Base-by-base conservation (phyloP, 2,888 invertebrate genomes). In the Aporophyla lueneburgensis region DNA sequence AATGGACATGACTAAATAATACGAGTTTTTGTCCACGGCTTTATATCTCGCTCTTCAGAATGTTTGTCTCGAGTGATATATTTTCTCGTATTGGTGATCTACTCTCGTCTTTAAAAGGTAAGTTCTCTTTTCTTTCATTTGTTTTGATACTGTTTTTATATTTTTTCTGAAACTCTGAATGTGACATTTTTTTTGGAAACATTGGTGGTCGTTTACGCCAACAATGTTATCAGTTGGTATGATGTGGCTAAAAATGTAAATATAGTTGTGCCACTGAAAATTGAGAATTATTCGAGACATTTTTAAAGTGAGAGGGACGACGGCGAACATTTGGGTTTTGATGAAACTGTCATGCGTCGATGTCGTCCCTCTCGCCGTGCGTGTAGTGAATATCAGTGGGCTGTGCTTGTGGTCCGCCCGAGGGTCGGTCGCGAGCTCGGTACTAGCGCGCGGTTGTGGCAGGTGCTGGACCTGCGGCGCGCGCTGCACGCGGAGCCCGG, bases 401-500 rank as follows among this genome's bases (percentile, higher is more conserved):
- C 87, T 84, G 76, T 71, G 88, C 89, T 85, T 80, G 67, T 33
- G 74, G 70, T 56, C 43, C n/a, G 40, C 43, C 19, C 33, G n/a
- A n/a, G n/a, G n/a, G n/a, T n/a, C n/a, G n/a, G 54, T 33, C 56
- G 61, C 14, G 83, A 56, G 71, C 56, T 46, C 24, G 66, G 83
- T 85, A 81, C 77, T 74, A 85, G 85, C 82, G 82, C 76, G 86
- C 85, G 89, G 89, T 93, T 91, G 90, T 80, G 96, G 94, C 97
- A 98, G 98, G 98, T 98, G 97, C 97, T 98, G 97, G 98, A 98
- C 97, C 97, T 98, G 94, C 97, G 98, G 96, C 97, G 98, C 95
- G 98, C 98, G 93, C 97, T 98, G 95, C 98, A 98, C 96, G 98
- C 98, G 88, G 97, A 97, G 95, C 97, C 97, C 71, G 97, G 97